phyloP scores from a whole-genome alignment of 37 sponge, comb jelly and placozoan genomes.

The Beroe forskalii region DNA sequence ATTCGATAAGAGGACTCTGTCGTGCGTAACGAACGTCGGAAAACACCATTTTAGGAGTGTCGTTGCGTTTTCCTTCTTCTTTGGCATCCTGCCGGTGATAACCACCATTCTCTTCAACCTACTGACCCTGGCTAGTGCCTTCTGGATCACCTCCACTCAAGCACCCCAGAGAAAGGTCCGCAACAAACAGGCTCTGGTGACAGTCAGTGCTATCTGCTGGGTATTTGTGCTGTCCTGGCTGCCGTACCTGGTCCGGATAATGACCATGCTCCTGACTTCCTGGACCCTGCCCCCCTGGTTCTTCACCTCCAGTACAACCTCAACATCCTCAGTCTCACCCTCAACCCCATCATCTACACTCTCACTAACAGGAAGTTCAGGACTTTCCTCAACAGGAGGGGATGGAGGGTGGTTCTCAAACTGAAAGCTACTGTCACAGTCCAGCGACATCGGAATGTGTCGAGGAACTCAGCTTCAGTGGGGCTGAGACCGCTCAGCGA shows the following conservation, averaged over 20 bases:
- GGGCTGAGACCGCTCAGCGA: not conserved
- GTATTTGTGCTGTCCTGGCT: slow-evolving; percentile 53
- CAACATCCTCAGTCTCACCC: slow-evolving; percentile 56
- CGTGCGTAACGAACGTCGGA: not conserved
- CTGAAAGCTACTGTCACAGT: not conserved
- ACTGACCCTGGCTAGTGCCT: not conserved
- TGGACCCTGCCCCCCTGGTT: slow-evolving; percentile 18
- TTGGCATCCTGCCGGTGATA: slow-evolving; percentile 43
- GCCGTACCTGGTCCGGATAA: slow-evolving; percentile 6
- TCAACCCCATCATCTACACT: slow-evolving; percentile 46
- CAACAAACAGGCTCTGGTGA: slow-evolving; percentile 54
- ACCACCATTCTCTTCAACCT: slow-evolving; percentile 13
- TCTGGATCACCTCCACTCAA: not conserved
- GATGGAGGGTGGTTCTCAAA: not conserved
- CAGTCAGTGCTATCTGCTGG: slow-evolving; percentile 32
- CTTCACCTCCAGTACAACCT: slow-evolving; percentile 57
- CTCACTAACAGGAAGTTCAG: slow-evolving; percentile 55
- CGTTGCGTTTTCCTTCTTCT: not conserved
- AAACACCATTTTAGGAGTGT: not conserved
- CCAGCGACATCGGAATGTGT: not conserved
- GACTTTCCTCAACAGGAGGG: not conserved
- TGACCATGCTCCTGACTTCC: not conserved
- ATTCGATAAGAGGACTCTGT: slow-evolving; percentile 44
- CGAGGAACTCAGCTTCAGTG: not conserved
- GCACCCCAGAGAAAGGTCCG: not conserved